Conservation (phyloP, 2,888 invertebrate genomes). For the Gari tellinella region DNA sequence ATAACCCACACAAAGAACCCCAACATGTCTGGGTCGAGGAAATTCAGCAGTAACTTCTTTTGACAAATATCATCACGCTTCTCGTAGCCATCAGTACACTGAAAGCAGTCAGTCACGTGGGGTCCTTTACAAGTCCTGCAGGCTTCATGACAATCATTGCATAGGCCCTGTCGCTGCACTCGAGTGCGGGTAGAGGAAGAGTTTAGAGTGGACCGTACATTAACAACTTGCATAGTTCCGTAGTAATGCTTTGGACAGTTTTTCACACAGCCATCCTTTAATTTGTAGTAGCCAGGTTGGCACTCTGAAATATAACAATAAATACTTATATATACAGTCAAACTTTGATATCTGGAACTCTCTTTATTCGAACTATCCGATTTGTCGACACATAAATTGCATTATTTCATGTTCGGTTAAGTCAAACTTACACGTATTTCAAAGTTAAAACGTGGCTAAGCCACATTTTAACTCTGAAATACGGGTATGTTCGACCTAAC, state of each 20-base stretch:
- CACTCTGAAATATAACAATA: constrained; percentile 69
- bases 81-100: constrained; percentile 71
- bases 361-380: too few species aligned
- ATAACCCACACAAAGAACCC: constrained; percentile 79
- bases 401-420: too few species aligned
- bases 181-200: constrained; percentile 56
- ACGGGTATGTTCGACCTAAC: too few species aligned
- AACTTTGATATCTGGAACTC: too few species aligned
- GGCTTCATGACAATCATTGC: constrained; percentile 73
- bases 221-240: constrained; percentile 73
- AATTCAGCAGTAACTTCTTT: constrained; percentile 77
- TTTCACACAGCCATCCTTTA: constrained; percentile 74
- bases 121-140: constrained; percentile 77
- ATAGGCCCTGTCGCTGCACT: constrained; percentile 72
- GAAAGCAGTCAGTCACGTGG: constrained; percentile 71
- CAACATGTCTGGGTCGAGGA: constrained; percentile 76
- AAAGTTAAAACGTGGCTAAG: too few species aligned
- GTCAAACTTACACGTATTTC: too few species aligned
- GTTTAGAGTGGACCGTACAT: constrained; percentile 57
- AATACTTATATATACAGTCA: too few species aligned
- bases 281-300: constrained; percentile 76
- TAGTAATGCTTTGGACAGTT: constrained; percentile 78
- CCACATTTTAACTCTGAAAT: too few species aligned
- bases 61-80: constrained; percentile 67
- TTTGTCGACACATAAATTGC: too few species aligned